Evolutionary conservation across 2,888 invertebrate genomes (phyloP), one percentile per base, ranked within the genome.

Genomic region (Rugalucina vietnamica): DNA sequence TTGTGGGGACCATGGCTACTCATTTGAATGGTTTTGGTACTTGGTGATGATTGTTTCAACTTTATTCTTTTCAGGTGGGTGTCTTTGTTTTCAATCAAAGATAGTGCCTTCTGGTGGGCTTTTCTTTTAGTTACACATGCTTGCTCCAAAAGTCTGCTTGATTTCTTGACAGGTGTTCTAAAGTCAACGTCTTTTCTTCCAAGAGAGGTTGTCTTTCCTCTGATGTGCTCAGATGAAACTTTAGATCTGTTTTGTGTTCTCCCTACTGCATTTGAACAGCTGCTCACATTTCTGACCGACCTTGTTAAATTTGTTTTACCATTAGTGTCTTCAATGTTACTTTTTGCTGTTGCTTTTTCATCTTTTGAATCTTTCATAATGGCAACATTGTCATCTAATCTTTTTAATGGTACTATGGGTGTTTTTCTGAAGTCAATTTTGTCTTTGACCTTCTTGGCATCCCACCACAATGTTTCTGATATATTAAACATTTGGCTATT

Each of bases 361-460:
- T 12, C 18, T 18, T 43, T 43, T 12, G 18, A 43, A 8, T 43
- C 43, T 43, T 43, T 43, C 18, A 43, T 18, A 12, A 43, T 12
- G 18, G 10, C 43, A 43, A 43, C 18, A 18, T 12, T 43, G 18
- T 43, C 43, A 65, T 65, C 65, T 12, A 65, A 18, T 29, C 29
- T 65, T 34, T 34, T 21, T 18, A 65, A 34, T 12, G 65, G 29
- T 1, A 65, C 65, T 12, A 65, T 65, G 12, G 65, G 65, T 21
- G 65, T 65, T 65, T 65, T 65, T 34, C 34, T 65, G 34, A 65
- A 65, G 21, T 65, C 65, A 29, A 65, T 65, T 34, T 34, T 65
- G 4, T 34, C 65, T 34, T 65, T 10, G 21, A 65, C 29, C 3
- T 18, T 3, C 34, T 34, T 34, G 1, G 12, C 29, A 18, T 65